Conservation (phyloP, 2,797 vertebrate genomes). For the Apodemus agrarius region DNA sequence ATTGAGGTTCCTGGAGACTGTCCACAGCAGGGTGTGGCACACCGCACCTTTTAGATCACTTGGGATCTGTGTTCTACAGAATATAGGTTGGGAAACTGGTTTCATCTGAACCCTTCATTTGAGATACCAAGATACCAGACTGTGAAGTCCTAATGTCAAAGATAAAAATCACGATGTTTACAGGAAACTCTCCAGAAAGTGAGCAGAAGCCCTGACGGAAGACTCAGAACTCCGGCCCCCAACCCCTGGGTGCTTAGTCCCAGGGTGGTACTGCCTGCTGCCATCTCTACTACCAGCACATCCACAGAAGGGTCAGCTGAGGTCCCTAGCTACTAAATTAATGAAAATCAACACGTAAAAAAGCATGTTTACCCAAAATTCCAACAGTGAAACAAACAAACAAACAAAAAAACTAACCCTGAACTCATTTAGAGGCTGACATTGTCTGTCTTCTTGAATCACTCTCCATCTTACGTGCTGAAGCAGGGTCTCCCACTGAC, state of each 20-base stretch:
- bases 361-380: neutral
- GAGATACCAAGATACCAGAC: conserved; percentile 38
- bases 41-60: neutral
- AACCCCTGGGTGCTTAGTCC: neutral
- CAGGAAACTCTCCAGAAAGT: conserved; percentile 11
- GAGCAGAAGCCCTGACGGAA: neutral
- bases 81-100: conserved; percentile 15
- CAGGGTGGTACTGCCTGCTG: neutral
- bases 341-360: neutral
- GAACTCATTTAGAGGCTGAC: neutral
- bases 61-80: neutral
- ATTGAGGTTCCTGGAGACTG: neutral
- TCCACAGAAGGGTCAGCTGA: neutral
- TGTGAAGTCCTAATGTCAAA: neutral
- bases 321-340: neutral
- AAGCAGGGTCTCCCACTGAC: neutral
- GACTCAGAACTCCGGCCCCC: neutral
- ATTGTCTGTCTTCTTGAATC: neutral
- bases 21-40: neutral
- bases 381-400: neutral
- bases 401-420: neutral
- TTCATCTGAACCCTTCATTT: conserved; percentile 31
- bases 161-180: conserved; percentile 44
- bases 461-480: too few species aligned
- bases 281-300: neutral